A percentile compares a stretch with the other conserved stretches of the same genome.
Evolutionary conservation across 1,140 invertebrate species (phyloP).

Genomic region (Heliconius eleuchia): DNA sequence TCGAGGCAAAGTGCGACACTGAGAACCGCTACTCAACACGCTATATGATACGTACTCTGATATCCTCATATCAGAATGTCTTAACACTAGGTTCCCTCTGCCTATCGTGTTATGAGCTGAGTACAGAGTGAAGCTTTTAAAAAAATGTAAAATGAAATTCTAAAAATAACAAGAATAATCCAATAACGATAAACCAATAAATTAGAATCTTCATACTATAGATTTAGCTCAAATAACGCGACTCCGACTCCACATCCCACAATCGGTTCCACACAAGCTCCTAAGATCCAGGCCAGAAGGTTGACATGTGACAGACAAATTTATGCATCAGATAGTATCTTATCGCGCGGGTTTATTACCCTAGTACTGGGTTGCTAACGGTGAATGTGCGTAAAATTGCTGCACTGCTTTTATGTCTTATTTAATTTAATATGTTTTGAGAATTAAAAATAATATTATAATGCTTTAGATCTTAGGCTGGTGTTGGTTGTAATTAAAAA

Average conservation of each 20-base stretch:
- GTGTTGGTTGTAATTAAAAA: no score
- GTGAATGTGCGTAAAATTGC: conserved; percentile 36
- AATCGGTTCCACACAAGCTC: conserved; percentile 37
- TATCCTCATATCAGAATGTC: no score
- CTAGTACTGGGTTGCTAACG: conserved; percentile 23
- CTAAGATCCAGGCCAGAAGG: conserved; percentile 35
- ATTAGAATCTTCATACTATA: not conserved
- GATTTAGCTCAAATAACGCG: not conserved
- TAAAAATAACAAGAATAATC: no score
- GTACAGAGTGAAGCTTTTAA: no score
- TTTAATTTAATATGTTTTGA: not conserved
- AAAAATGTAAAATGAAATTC: no score
- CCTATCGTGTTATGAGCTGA: no score
- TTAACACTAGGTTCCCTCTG: no score
- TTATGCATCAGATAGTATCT: conserved; percentile 54
- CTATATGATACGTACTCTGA: no score
- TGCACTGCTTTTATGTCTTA: not conserved
- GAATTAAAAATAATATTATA: not conserved
- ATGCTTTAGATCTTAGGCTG: no score
- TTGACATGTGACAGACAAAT: conserved; percentile 57
- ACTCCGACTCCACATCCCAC: conserved; percentile 24
- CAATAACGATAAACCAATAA: no score
- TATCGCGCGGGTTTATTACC: conserved; percentile 57
- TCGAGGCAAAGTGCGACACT: no score
- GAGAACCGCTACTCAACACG: no score